Percentiles rank a stretch among this genome's conserved stretches.
Evolutionary conservation across 2,797 vertebrate genomes (phyloP).

Genomic region (Manis pentadactyla): DNA sequence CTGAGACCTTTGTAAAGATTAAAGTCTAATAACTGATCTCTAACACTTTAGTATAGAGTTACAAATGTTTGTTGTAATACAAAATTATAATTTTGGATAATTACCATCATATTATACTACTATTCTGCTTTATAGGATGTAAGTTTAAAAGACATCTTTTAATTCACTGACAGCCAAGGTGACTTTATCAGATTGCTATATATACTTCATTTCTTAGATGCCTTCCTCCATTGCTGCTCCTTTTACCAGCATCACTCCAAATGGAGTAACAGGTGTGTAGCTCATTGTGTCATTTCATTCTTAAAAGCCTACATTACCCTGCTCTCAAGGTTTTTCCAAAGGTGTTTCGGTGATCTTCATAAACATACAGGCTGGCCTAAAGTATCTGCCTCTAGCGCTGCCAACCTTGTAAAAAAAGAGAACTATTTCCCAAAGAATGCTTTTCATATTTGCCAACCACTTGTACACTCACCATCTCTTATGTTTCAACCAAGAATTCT

Average conservation of each 20-base stretch:
- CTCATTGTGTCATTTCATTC: too few relatives aligned
- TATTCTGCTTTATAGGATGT: neutral
- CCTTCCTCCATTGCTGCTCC: neutral
- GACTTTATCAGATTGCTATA: neutral
- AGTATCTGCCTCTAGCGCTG: too few relatives aligned
- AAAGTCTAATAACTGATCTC: conserved; percentile 8
- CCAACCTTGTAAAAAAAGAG: neutral
- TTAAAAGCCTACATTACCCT: too few relatives aligned
- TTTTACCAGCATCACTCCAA: neutral
- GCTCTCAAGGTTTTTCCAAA: too few relatives aligned
- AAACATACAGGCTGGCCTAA: too few relatives aligned
- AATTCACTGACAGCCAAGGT: neutral
- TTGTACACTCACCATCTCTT: neutral
- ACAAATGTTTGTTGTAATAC: neutral
- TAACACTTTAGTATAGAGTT: neutral
- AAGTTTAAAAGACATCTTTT: neutral
- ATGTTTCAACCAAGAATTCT: neutral
- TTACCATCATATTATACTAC: neutral
- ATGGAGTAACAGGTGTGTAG: neutral
- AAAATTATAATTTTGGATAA: neutral
- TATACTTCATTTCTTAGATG: neutral
- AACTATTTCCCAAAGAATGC: neutral
- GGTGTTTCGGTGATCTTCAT: too few relatives aligned
- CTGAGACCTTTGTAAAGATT: neutral
- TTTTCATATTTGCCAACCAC: neutral